phyloP scores from a whole-genome alignment of 2,113 vertebrate species.

The Pica pica region DNA sequence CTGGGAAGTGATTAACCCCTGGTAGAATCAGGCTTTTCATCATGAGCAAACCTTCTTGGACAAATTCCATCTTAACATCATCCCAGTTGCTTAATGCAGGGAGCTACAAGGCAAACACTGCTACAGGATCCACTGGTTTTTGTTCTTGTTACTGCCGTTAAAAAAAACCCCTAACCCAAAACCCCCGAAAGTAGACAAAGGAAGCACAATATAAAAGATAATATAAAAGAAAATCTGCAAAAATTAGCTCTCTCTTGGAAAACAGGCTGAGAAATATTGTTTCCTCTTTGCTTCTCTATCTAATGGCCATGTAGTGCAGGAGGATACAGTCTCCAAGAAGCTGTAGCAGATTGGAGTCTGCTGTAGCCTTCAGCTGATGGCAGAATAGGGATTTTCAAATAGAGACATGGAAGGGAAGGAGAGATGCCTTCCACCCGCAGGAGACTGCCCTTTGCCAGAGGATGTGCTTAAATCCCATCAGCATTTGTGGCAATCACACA shows the following conservation, averaged over 20 bases:
- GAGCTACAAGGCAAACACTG: not conserved
- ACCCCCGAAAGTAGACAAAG: not conserved
- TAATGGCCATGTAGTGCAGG: not conserved
- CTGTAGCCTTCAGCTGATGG: not conserved
- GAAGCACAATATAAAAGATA: not conserved
- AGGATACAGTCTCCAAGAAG: not conserved
- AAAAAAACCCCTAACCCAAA: not conserved
- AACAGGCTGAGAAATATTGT: not conserved
- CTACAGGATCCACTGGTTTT: not conserved
- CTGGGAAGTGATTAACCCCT: not conserved
- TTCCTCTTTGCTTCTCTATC: not conserved
- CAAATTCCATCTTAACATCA: not conserved
- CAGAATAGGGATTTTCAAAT: not conserved
- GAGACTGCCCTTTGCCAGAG: not conserved
- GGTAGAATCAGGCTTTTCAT: not conserved
- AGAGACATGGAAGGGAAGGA: accelerated
- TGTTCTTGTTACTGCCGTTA: not conserved
- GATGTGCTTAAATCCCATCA: not conserved
- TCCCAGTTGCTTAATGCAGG: not conserved
- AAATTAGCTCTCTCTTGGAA: not conserved
- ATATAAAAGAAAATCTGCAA: not conserved
- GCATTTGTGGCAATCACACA: not conserved
- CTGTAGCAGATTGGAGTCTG: not conserved
- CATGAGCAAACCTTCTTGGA: not conserved
- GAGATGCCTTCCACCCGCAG: not conserved